phyloP scores from a whole-genome alignment of 1,140 invertebrate species.

The Kradibia gibbosae region DNA sequence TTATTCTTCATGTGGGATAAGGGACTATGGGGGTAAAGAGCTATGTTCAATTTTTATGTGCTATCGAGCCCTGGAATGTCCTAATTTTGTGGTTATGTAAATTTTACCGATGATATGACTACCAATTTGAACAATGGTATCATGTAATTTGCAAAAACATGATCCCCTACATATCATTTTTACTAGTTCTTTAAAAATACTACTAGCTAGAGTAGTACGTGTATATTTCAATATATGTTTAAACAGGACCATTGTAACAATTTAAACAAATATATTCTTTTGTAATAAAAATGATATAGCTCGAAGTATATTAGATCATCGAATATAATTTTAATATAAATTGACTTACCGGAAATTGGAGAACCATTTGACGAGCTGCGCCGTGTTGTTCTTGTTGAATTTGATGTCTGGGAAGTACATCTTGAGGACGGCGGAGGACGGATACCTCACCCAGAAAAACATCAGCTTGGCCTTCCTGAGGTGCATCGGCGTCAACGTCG shows the following conservation, averaged over 20 bases:
- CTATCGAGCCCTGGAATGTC: background rate
- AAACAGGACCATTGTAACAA: too few species aligned
- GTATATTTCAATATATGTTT: too few species aligned
- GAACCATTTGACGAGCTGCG: slow-evolving; percentile 99
- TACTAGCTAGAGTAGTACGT: too few species aligned
- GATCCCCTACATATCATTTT: too few species aligned
- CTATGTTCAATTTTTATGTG: background rate
- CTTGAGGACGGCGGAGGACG: slow-evolving; percentile 97
- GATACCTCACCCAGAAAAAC: slow-evolving; percentile 99
- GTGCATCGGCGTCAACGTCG: slow-evolving; percentile 99
- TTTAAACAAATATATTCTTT: too few species aligned
- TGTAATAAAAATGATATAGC: background rate
- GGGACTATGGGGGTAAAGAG: background rate
- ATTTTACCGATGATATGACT: background rate
- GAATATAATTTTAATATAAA: background rate
- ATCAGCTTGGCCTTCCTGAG: slow-evolving; percentile 99
- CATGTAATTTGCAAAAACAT: too few species aligned
- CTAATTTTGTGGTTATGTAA: background rate
- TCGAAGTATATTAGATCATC: background rate
- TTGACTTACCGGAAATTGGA: slow-evolving; percentile 97
- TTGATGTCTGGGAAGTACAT: slow-evolving; percentile 99
- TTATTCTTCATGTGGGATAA: background rate
- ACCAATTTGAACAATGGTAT: too few species aligned
- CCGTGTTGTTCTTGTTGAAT: slow-evolving; percentile 99
- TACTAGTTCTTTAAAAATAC: too few species aligned